Base-by-base conservation (phyloP, 1,140 invertebrate species). In the Conus ventricosus region DNA sequence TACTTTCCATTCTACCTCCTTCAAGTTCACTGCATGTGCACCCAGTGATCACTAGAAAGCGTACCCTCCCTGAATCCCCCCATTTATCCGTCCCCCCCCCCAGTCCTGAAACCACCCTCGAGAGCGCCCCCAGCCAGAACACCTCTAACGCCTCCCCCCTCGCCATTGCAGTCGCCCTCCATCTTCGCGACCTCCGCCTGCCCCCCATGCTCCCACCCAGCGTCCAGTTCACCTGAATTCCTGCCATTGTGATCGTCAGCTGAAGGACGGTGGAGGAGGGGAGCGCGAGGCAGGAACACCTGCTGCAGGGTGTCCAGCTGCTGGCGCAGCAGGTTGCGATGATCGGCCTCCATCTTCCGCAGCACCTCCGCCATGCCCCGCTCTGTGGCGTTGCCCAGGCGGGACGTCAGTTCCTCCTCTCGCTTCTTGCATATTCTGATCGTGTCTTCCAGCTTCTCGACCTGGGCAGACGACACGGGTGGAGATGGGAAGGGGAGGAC, bases 311-410 rank as follows among this genome's bases (percentile, higher is more conserved):
- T 89, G 55, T 89, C 88, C 20, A 94, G 88, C 78, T 94, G 94
- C 81, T 94, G 92, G 71, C 92, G 91, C 13, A 94, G 88, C 39
- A 94, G 81, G n/a, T 93, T 90, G 67, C 90, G 85, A 75, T 94
- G 93, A 25, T 94, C 91, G 5, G 51, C 88, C 88, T 94, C 91
- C 85, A 94, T 86, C 20, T 89, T 86, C 55, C 89, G 89, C n/a
- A 92, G 76, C 55, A 92, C 54, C 8, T 92, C 90, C 84, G 92
- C 90, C 23, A 92, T 90, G 57, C 90, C 89, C 25, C 87, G 82
- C 78, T 93, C 91, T 17, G 91, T 67, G 71, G 91, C 90, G 10
- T 57, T 78, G 67, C 57, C 67, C 54, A 87, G 75, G n/a, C 85
- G 23, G 11, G 20, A 23, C 39, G 71, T 23, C 20, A 87, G 75